Evolutionary conservation across 2,797 vertebrate species (phyloP), one percentile per base, ranked within the genome.

Genomic region (Intellagama lesueurii): DNA sequence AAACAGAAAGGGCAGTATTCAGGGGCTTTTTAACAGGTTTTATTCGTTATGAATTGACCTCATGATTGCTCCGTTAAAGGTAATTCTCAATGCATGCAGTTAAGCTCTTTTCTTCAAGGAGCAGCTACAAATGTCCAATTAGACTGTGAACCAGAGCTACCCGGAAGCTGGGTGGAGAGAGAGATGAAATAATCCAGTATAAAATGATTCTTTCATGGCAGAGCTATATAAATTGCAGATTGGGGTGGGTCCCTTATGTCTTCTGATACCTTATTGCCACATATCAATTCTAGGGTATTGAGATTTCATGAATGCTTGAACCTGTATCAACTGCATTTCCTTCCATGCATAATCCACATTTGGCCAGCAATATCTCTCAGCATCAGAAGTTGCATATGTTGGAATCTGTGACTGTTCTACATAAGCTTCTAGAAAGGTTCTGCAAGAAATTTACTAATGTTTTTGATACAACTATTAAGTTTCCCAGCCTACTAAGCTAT

Each of bases 11-110:
- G 66, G 32, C 26, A 40, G 28, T 73, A 44, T 70, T 14, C 88
- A 88, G 44, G 77, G 72, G 81, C 79, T 69, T 73, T 40, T 86
- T 86, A 69, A 86, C 32, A 76, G 69, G 44, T 90, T 75, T 91
- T 92, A 91, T 95, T 95, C 94, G 87, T 96, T 96, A 93, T 94
- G 96, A 96, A 95, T 94, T 88, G 95, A 94, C 96, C 94, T 94
- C 92, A 96, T 97, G 95, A 97, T 96, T 97, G 94, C 94, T 95
- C 95, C 95, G 93, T 96, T 93, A 96, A 97, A 96, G 94, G 95
- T 96, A 97, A 97, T 96, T 96, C 94, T 87, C 91, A 93, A 60
- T 92, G 94, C 87, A 96, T 95, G 96, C 95, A 97, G 96, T 97
- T 97, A 97, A 96, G 96, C 96, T 96, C 96, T 95, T 96, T 97